These are phyloP conservation scores for Drosophila atripex DNA, from an alignment of 2,888 invertebrate species.

Conservation along the genomic window DNA sequence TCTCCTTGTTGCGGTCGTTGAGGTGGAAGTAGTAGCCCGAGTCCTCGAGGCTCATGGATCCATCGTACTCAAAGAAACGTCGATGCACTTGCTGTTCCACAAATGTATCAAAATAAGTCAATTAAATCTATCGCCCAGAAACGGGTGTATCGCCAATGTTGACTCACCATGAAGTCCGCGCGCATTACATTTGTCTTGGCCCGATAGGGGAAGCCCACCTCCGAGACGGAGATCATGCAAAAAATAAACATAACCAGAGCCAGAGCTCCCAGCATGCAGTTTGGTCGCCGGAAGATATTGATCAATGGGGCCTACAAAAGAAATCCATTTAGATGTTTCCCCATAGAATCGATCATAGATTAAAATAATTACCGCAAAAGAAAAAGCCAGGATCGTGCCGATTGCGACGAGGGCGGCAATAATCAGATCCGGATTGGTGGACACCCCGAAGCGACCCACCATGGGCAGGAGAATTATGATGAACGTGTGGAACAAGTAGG, in stretches of 20 bases:
- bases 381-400: conserved; percentile 74
- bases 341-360: not conserved
- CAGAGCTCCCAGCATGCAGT: conserved; percentile 65
- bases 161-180: conserved; percentile 84
- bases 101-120: not conserved
- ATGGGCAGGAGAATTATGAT: conserved; percentile 86
- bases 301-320: conserved; percentile 57
- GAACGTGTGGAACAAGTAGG: conserved; percentile 84
- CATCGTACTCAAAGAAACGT: conserved; percentile 82
- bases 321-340: not conserved
- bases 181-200: conserved; percentile 84
- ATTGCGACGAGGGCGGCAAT: conserved; percentile 83
- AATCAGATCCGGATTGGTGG: conserved; percentile 85
- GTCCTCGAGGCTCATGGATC: conserved; percentile 81
- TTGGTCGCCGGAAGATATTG: conserved; percentile 80
- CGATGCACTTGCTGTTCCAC: conserved; percentile 84
- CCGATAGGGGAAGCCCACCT: conserved; percentile 86
- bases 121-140: too few relatives aligned
- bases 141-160: too few relatives aligned
- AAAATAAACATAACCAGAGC: conserved; percentile 68
- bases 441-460: conserved; percentile 85
- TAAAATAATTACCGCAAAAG: conserved; percentile 76
- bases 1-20: conserved; percentile 81
- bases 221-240: conserved; percentile 83
- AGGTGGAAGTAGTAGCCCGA: conserved; percentile 84